Base-by-base conservation (phyloP, 53 echinoderm and acorn worm genomes). In the Henricia sp. region DNA sequence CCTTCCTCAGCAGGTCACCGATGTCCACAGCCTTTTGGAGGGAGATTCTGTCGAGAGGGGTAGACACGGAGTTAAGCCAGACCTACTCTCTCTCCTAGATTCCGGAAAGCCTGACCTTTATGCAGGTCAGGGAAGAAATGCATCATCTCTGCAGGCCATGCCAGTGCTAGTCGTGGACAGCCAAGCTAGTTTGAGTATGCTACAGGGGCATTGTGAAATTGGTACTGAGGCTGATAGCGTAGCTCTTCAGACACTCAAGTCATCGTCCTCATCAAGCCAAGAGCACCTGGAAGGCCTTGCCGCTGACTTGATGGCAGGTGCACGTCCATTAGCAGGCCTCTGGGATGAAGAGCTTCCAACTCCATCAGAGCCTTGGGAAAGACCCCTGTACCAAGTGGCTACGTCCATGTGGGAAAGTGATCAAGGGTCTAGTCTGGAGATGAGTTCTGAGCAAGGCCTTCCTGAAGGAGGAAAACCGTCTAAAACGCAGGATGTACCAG, bases 41-140 rank as follows among this genome's bases (percentile, higher is more conserved):
- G 80, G 80, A 16, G 80, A 80, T 64, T 80, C 80, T 17, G 80
- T 64, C 4, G 80, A 80, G 64, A 80, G 80, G 2, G 80, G 80
- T 29, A 80, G 80, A 21, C 80, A 80, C 42, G 80, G 80, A 46
- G 80, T 63, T 46, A 80, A 80, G 46, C 80, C 80, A 39, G 80
- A 80, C 48, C 63, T 80, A 17, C 26, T 80, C n/a, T 46, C 80
- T 44, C 20, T 80, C 63, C 62, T 80, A 34, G 80, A 80, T 44
- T 62, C 63, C 3, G 23, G 64, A 16, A 80, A 63, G 48, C 46
- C 44, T 21, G 80, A 80, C 42, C 46, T 46, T 6, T 80, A 64
- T 24, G 46, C 46, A 30, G 33, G 64, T 57, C 62, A 30, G 42
- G 80, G 80, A 25, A 80, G 80, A 52, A 80, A 80, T 29, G 35